Evolutionary conservation across 2,888 invertebrate species (phyloP).

Genomic region (Cheilosia grossa): DNA sequence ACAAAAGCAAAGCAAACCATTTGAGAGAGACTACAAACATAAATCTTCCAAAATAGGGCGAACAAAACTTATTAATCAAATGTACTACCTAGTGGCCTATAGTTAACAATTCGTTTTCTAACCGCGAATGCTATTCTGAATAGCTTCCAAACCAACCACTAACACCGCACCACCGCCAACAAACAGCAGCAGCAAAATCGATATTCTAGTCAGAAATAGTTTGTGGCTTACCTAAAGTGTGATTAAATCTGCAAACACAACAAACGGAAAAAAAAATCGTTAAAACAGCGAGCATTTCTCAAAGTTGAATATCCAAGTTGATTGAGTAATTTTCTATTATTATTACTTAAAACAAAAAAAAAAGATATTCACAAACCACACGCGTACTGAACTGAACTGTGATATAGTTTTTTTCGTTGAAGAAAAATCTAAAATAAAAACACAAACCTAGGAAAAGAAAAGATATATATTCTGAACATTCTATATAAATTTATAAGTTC

Average conservation of each 20-base stretch:
- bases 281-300: constrained; percentile 43
- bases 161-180: constrained; percentile 30
- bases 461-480: constrained; percentile 59
- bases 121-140: constrained; percentile 60
- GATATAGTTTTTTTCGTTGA: constrained; percentile 75
- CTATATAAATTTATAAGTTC: constrained; percentile 53
- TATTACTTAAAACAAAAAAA: constrained; percentile 4
- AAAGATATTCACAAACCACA: constrained; percentile 56
- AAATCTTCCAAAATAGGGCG: constrained; percentile 77
- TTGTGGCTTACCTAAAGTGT: constrained; percentile 53
- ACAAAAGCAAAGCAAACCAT: constrained; percentile 34
- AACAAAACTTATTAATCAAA: constrained; percentile 78
- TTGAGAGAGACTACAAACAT: constrained; percentile 37
- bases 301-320: constrained; percentile 54
- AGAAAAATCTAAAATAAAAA: constrained; percentile 50
- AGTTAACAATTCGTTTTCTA: constrained; percentile 78
- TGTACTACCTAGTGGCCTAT: constrained; percentile 81
- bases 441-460: constrained; percentile 25
- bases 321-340: constrained; percentile 2
- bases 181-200: constrained; percentile 67
- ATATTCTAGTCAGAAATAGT: constrained; percentile 76
- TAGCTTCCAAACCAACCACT: constrained; percentile 59
- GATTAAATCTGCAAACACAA: constrained; percentile 33
- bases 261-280: constrained; percentile 6
- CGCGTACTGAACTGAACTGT: constrained; percentile 77